Percentiles rank a stretch among this genome's conserved stretches.
These are phyloP conservation scores for Lethocerus indicus DNA, from an alignment of 1,140 invertebrate species.

Conservation along the genomic window DNA sequence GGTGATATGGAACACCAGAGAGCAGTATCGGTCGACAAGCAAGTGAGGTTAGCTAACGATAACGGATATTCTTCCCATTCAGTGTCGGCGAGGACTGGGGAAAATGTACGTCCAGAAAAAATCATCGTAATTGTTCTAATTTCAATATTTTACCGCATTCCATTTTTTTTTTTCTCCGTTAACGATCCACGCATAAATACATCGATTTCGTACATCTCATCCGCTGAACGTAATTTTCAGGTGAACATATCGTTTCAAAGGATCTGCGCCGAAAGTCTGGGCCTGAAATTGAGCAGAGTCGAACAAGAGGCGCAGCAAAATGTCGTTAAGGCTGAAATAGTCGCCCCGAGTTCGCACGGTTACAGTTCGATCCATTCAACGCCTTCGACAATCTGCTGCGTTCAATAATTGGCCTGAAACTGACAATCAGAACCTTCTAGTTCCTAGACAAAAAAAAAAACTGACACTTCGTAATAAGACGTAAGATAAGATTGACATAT, in stretches of 20 bases:
- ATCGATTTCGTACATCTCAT: background rate
- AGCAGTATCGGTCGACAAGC: constrained; percentile 59
- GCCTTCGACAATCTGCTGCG: constrained; percentile 7
- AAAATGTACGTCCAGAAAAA: constrained; percentile 68
- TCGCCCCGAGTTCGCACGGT: constrained; percentile 9
- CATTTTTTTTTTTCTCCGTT: background rate
- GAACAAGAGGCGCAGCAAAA: constrained; percentile 46
- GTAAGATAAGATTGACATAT: too few relatives aligned
- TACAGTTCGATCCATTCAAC: constrained; percentile 2
- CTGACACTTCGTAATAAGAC: too few relatives aligned
- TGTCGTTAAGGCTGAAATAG: constrained; percentile 46
- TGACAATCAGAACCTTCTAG: too few relatives aligned
- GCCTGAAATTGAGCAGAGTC: constrained; percentile 39
- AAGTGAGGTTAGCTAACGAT: constrained; percentile 58
- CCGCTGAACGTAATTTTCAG: constrained; percentile 19
- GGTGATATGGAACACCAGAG: constrained; percentile 74
- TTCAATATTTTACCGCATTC: too few relatives aligned
- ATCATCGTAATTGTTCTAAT: too few relatives aligned
- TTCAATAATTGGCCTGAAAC: constrained; percentile 12
- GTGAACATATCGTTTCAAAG: constrained; percentile 41
- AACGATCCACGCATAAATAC: background rate
- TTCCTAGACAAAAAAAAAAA: too few relatives aligned
- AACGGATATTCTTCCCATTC: constrained; percentile 53
- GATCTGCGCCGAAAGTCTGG: constrained; percentile 44
- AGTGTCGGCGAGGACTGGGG: constrained; percentile 76